A percentile compares a stretch with the other conserved stretches of the same genome.
Evolutionary conservation across 2,888 invertebrate species (phyloP).

Genomic region (Anorthoa munda): DNA sequence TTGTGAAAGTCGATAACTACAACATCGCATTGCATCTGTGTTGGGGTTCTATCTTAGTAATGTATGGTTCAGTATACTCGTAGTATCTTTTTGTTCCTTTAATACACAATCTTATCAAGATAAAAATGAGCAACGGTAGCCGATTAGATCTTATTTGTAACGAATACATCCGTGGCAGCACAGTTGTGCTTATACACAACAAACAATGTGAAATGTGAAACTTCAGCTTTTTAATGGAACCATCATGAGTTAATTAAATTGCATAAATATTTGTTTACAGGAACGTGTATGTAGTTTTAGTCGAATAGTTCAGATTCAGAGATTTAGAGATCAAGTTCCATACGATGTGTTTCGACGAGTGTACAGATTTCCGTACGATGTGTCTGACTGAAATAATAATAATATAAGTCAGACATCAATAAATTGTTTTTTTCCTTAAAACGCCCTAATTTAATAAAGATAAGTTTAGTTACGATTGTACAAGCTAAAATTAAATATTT

Average conservation of each 20-base stretch:
- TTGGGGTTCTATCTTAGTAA: neutral
- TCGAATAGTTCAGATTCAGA: neutral
- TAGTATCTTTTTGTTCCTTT: neutral
- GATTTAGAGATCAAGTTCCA: neutral
- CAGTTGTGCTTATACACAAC: slow-evolving; percentile 3
- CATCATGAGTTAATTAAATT: neutral
- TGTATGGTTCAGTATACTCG: neutral
- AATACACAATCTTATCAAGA: neutral
- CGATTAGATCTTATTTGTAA: slow-evolving; percentile 17
- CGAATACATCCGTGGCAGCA: neutral
- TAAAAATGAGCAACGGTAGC: slow-evolving; percentile 15
- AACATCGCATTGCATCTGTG: neutral
- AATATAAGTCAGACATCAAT: no score
- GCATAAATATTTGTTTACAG: neutral
- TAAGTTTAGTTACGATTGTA: no score
- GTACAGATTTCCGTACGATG: no score
- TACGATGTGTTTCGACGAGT: neutral
- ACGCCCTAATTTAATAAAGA: no score
- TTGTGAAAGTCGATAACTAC: slow-evolving; percentile 32
- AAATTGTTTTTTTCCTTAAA: no score
- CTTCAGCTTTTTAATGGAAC: neutral
- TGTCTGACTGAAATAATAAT: no score
- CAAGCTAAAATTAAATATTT: no score
- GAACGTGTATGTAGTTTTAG: neutral
- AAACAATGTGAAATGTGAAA: neutral